Conservation (phyloP, 2,888 invertebrate genomes). For the Habroteleia sp. region DNA sequence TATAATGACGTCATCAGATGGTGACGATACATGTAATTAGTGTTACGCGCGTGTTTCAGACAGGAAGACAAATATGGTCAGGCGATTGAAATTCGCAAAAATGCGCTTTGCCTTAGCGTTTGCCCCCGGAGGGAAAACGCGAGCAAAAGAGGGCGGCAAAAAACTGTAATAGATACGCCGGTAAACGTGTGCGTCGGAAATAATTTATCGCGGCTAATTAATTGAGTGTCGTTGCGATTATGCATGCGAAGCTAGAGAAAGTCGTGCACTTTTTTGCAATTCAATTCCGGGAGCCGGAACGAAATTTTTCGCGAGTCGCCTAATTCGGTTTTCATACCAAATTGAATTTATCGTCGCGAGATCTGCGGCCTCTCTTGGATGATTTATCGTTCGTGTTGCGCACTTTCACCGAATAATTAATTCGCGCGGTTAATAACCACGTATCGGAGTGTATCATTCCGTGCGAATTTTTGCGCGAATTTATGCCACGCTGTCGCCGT, state of each 20-base stretch:
- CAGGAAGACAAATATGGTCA: conserved; percentile 24
- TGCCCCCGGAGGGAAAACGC: too few relatives aligned
- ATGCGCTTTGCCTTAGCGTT: too few relatives aligned
- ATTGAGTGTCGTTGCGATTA: conserved; percentile 30
- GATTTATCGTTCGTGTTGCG: conserved; percentile 4
- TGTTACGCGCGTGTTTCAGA: conserved; percentile 18
- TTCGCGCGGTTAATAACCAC: conserved; percentile 10
- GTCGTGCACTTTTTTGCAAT: conserved; percentile 9
- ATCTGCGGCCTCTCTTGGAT: conserved; percentile 5
- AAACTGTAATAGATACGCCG: too few relatives aligned
- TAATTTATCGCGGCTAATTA: conserved; percentile 32
- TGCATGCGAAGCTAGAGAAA: conserved; percentile 33
- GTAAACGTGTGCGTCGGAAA: background rate
- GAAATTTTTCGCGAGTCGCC: conserved; percentile 12
- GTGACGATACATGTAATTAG: conserved; percentile 29
- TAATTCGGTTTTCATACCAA: conserved; percentile 30
- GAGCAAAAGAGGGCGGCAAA: too few relatives aligned
- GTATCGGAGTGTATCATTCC: conserved; percentile 2
- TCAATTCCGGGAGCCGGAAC: background rate
- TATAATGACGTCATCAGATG: conserved; percentile 36
- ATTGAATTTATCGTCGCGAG: conserved; percentile 19
- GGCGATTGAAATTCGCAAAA: too few relatives aligned
- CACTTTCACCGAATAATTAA: conserved; percentile 42
- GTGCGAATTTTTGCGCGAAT: background rate
- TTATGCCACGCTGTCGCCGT: conserved; percentile 1